Conservation (phyloP, 2,888 invertebrate species). For the Pollenia griseotomentosa region DNA sequence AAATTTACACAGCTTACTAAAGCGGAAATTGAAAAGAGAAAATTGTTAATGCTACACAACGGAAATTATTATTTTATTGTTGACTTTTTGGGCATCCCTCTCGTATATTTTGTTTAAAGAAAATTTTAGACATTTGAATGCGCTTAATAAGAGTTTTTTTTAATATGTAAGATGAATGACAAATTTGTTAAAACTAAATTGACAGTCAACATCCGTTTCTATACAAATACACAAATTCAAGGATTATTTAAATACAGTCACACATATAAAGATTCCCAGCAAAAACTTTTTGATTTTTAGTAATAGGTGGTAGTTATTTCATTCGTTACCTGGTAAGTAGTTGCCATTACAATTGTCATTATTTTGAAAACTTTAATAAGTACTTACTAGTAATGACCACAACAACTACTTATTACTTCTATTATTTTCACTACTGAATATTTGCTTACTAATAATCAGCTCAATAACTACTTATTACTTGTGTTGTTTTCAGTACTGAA, state of each 20-base stretch:
- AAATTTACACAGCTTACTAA: slow-evolving; percentile 22
- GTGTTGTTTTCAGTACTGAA: too few species aligned
- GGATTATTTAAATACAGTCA: neutral
- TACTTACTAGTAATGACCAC: too few species aligned
- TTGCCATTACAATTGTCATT: too few species aligned
- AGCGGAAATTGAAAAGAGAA: slow-evolving; percentile 64
- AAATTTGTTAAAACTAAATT: slow-evolving; percentile 60
- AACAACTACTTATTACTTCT: too few species aligned
- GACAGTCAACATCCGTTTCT: slow-evolving; percentile 62
- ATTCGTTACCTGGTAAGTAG: too few species aligned
- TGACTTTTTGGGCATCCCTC: neutral
- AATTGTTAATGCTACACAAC: slow-evolving; percentile 52
- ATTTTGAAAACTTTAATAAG: too few species aligned
- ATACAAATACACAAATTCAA: slow-evolving; percentile 8
- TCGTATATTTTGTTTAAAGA: neutral
- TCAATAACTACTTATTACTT: too few species aligned
- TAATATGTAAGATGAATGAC: slow-evolving; percentile 37
- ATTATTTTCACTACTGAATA: too few species aligned
- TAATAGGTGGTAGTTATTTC: too few species aligned
- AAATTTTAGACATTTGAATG: neutral
- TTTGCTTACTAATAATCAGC: too few species aligned
- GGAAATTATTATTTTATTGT: slow-evolving; percentile 71
- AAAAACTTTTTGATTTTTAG: too few species aligned
- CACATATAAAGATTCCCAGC: neutral
- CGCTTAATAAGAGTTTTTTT: neutral